Base-by-base conservation (phyloP, 2,113 vertebrate species). In the Sterrhoptilus dennistouni region DNA sequence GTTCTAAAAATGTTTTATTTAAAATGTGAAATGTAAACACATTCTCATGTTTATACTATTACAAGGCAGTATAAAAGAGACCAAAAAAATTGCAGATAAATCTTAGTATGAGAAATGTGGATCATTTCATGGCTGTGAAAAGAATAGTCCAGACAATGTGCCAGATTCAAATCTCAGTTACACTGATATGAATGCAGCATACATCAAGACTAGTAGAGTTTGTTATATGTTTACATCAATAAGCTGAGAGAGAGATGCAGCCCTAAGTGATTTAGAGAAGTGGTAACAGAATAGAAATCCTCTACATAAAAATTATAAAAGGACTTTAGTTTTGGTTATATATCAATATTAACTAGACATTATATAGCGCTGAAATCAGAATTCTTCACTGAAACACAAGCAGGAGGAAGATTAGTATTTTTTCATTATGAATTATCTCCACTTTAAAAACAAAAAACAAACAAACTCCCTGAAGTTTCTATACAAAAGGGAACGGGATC, bases 21-120 rank as follows among this genome's bases (percentile, higher is more conserved):
- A 93, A 96, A 95, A 90, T 6, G 92, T 96, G 92, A 94, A 96
- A 94, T 94, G 90, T 96, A 95, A 97, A 96, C 95, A 97, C 88
- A 94, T 90, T 96, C 87, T 95, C 61, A 42, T 96, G 92, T 97
- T 96, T 97, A 96, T 95, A 95, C 88, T 92, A 96, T 96, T 96
- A 93, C 85, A 59, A 93, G 76, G 56, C 88, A 95, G 70, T 71
- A 93, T 90, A 96, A 93, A 80, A 92, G 90, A 96, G 79, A 94
- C 85, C n/a, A 50, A 94, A 95, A 96, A 88, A 49, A 12, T 94
- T 92, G 69, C 82, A 93, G 68, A 59, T 94, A 81, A 80, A 90
- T 92, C 85, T 88, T 74, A 22, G 75, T 92, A 88, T 68, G 25
- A 89, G 68, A 95, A 95, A 94, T 45, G 72, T 83, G 83, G 75